These are phyloP conservation scores for Campoplex capitator DNA, from an alignment of 2,888 invertebrate species.

Conservation along the genomic window DNA sequence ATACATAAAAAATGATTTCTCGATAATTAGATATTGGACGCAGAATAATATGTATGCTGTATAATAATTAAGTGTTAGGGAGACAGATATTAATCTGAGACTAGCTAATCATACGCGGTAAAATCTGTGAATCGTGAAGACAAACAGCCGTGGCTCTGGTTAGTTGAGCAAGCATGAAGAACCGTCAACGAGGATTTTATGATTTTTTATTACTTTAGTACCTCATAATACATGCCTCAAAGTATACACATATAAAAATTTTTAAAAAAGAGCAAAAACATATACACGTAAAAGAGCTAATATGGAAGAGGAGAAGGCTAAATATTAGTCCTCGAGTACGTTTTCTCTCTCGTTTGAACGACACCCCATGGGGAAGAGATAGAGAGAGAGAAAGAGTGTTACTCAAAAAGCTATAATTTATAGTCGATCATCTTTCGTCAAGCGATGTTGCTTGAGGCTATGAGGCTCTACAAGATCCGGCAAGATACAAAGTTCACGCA, in stretches of 20 bases:
- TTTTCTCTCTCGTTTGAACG: slow-evolving; percentile 79
- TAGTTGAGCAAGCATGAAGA: slow-evolving; percentile 18
- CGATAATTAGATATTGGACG: not conserved
- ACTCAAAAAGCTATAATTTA: slow-evolving; percentile 81
- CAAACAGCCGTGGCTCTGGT: slow-evolving; percentile 41
- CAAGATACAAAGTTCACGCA: slow-evolving; percentile 76
- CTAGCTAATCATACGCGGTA: not conserved
- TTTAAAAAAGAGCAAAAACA: not conserved
- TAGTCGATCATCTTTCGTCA: slow-evolving; percentile 81
- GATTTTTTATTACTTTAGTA: slow-evolving; percentile 83
- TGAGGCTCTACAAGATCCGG: not conserved
- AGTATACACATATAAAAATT: slow-evolving; percentile 39
- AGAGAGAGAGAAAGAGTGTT: slow-evolving; percentile 25
- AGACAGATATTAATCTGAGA: not conserved
- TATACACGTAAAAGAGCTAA: slow-evolving; percentile 7
- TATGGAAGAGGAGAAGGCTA: slow-evolving; percentile 9
- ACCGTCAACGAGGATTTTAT: slow-evolving; percentile 76
- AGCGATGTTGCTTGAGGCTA: slow-evolving; percentile 44
- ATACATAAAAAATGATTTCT: not conserved
- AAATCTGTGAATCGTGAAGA: slow-evolving; percentile 48
- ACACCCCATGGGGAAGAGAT: slow-evolving; percentile 63
- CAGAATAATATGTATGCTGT: not conserved
- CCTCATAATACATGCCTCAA: slow-evolving; percentile 74
- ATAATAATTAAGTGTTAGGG: not conserved
- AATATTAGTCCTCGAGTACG: slow-evolving; percentile 63